Percentiles rank a stretch among this genome's conserved stretches.
These are phyloP conservation scores for Amphilophus citrinellus DNA, from an alignment of 2,113 vertebrate genomes.

Conservation along the genomic window DNA sequence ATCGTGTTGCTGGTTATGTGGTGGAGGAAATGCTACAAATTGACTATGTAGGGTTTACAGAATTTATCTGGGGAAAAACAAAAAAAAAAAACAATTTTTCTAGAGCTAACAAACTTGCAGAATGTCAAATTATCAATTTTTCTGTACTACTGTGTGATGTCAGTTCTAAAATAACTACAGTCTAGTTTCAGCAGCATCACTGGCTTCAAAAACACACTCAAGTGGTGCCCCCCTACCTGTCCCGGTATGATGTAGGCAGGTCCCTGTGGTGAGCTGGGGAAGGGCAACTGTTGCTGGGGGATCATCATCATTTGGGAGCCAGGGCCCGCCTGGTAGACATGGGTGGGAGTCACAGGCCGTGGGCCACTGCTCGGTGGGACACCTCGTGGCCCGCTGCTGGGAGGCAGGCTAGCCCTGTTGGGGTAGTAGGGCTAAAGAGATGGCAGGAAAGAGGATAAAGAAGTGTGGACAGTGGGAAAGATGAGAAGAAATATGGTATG, in stretches of 20 bases:
- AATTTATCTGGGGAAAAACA: neutral
- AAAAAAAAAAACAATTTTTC: neutral
- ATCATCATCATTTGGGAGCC: conserved; percentile 99
- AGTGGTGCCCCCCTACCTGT: conserved; percentile 84
- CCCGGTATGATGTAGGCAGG: conserved; percentile 90
- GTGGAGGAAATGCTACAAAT: neutral
- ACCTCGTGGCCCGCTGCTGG: conserved; percentile 85
- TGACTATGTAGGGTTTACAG: neutral
- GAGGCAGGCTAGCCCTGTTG: conserved; percentile 86
- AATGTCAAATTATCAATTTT: too few species aligned
- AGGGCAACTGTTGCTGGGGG: conserved; percentile 90
- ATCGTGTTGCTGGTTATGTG: too few species aligned
- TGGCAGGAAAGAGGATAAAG: neutral
- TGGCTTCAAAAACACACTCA: neutral
- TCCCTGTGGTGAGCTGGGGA: conserved; percentile 88
- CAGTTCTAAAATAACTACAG: too few species aligned
- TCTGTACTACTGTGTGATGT: too few species aligned
- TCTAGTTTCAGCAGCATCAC: too few species aligned
- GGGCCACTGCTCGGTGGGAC: conserved; percentile 88
- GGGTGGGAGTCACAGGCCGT: conserved; percentile 90
- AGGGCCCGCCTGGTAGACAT: conserved; percentile 90
- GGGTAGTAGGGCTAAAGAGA: conserved; percentile 90
- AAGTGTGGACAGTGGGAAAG: neutral
- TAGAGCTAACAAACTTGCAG: neutral
- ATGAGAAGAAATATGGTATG: neutral